phyloP scores from a whole-genome alignment of 2,888 invertebrate species.

The Gryllus longicercus region DNA sequence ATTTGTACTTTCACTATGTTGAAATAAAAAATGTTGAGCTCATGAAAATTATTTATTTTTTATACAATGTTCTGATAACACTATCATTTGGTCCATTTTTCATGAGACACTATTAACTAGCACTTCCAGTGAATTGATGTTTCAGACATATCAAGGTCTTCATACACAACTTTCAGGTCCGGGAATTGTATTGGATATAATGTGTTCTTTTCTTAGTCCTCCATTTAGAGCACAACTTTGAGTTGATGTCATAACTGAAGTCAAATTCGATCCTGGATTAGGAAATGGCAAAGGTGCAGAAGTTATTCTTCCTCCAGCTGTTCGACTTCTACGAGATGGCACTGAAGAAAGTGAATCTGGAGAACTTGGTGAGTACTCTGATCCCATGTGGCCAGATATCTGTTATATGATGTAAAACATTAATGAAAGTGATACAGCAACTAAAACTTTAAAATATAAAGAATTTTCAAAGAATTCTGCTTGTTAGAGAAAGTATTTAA shows the following conservation, averaged over 20 bases:
- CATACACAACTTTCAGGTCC: constrained; percentile 88
- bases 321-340: constrained; percentile 28
- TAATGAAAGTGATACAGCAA: too few species aligned
- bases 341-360: constrained; percentile 30
- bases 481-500: too few species aligned
- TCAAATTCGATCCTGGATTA: background rate
- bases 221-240: constrained; percentile 48
- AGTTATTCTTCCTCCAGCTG: background rate
- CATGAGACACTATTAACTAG: too few species aligned
- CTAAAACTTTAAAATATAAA: too few species aligned
- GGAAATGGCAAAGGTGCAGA: background rate
- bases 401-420: background rate
- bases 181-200: constrained; percentile 78
- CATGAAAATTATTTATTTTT: background rate
- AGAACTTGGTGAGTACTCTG: constrained; percentile 30
- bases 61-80: constrained; percentile 10
- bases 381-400: constrained; percentile 27
- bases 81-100: background rate
- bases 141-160: constrained; percentile 39
- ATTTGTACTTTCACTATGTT: constrained; percentile 1
- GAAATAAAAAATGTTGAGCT: background rate
- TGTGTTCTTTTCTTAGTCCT: constrained; percentile 59
- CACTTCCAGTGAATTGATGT: background rate
- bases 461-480: too few species aligned
- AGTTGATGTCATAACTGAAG: constrained; percentile 37